phyloP scores from a whole-genome alignment of 2,113 vertebrate genomes.

The Siniperca knerii region DNA sequence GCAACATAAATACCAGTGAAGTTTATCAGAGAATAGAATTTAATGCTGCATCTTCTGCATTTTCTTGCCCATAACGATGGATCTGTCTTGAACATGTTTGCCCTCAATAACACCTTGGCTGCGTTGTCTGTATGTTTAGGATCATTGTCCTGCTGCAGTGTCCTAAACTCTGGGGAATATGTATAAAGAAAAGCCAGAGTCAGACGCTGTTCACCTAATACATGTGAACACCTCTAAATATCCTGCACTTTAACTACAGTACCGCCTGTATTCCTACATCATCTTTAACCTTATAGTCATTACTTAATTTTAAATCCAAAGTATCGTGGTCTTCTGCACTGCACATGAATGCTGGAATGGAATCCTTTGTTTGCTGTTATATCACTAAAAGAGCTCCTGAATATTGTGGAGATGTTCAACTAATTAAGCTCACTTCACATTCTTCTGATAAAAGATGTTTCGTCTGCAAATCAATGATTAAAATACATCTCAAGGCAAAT shows the following conservation, averaged over 20 bases:
- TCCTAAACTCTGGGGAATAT: background rate
- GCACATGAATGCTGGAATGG: background rate
- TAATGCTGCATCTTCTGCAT: no score
- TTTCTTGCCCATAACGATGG: background rate
- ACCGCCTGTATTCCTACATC: background rate
- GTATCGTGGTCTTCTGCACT: background rate
- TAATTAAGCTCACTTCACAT: background rate
- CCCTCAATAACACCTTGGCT: background rate
- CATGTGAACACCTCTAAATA: background rate
- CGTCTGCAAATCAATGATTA: background rate
- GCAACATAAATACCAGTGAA: background rate
- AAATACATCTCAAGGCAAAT: background rate
- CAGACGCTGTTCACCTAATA: background rate
- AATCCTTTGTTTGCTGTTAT: background rate
- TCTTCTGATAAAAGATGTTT: background rate
- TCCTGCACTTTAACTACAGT: background rate
- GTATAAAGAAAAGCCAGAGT: background rate
- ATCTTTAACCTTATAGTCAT: background rate
- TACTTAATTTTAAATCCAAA: background rate
- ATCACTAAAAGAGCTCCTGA: background rate
- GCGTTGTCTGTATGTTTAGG: background rate
- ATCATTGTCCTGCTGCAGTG: background rate
- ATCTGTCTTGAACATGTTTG: background rate
- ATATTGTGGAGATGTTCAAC: background rate
- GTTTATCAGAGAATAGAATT: background rate